Base-by-base conservation (phyloP, 1,140 invertebrate species). In the Lerema accius region DNA sequence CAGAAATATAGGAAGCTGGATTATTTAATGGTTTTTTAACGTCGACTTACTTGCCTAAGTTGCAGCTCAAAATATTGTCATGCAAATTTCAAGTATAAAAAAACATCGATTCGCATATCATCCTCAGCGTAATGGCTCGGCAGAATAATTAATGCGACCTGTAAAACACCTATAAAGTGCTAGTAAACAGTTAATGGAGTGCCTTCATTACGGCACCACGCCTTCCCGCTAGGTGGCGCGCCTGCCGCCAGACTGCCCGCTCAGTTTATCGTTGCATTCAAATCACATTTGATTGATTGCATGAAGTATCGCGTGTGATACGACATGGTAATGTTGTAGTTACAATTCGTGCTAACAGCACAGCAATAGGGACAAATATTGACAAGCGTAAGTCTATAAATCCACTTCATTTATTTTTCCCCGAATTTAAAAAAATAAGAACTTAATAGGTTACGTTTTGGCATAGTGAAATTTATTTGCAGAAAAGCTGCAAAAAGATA, bases 91-190 rank as follows among this genome's bases (percentile, higher is more conserved):
- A n/a, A n/a, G n/a, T n/a, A n/a, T 5, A 23, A 23, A 5, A 23
- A 5, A 32, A 9, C 28, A 4, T 32, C 28, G 42, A 46, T 59
- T 17, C 42, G 0, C 42, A n/a, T 58, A 23, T 78, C 71, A 73
- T 58, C 19, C 42, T 19, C 32, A 62, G 55, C 60, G 64, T 67
- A 70, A 73, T 66, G 67, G 61, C 65, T 81, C 80, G n/a, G 80
- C 70, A 78, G 70, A 80, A 82, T 87, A 87, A 87, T 87, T 84
- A 84, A 87, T 84, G 71, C 75, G 71, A 65, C 65, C 67, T 75
- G 72, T 82, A 79, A 87, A 86, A 84, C 73, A 73, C 76, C 83
- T 83, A 84, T 86, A 86, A 86, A 88, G 74, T 74, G 80, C 68
- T 75, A 76, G 78, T 82, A 82, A 86, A 80, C 66, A 71, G 72